A percentile compares a stretch with the other conserved stretches of the same genome.
Conservation (phyloP, 2,113 vertebrate genomes). For the Peucedramus taeniatus region DNA sequence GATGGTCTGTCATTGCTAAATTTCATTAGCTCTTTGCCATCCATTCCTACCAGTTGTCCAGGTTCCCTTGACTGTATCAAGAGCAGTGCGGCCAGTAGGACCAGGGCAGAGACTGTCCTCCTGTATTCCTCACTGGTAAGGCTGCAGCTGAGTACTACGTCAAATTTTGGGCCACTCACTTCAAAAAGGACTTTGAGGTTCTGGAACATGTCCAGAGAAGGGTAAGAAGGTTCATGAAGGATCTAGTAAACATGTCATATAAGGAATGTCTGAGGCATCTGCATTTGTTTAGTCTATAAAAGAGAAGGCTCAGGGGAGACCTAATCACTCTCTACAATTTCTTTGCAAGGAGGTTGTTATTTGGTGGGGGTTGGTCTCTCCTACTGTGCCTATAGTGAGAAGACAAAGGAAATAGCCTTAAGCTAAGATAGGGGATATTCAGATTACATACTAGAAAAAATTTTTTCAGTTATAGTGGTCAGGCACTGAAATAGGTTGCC, state of each 20-base stretch:
- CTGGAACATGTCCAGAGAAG: neutral
- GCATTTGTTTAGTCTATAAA: neutral
- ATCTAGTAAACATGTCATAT: neutral
- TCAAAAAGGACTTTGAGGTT: neutral
- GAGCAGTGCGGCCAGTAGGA: neutral
- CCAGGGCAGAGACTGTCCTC: fast-evolving
- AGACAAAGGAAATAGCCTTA: neutral
- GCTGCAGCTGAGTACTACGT: neutral
- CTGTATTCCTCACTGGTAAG: neutral
- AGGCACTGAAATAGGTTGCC: neutral
- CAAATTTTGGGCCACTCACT: neutral
- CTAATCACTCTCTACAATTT: neutral
- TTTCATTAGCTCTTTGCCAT: neutral
- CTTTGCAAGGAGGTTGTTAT: neutral
- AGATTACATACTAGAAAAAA: neutral
- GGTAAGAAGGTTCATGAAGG: neutral
- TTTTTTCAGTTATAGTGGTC: fast-evolving
- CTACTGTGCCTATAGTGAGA: neutral
- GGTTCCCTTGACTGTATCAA: neutral
- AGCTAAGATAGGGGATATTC: neutral
- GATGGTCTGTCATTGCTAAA: neutral
- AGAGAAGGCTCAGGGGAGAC: neutral
- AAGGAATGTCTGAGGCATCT: neutral
- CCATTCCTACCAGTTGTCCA: neutral
- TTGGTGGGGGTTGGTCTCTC: neutral